phyloP scores from a whole-genome alignment of 2,888 invertebrate species.

The Oxytorus armatus region DNA sequence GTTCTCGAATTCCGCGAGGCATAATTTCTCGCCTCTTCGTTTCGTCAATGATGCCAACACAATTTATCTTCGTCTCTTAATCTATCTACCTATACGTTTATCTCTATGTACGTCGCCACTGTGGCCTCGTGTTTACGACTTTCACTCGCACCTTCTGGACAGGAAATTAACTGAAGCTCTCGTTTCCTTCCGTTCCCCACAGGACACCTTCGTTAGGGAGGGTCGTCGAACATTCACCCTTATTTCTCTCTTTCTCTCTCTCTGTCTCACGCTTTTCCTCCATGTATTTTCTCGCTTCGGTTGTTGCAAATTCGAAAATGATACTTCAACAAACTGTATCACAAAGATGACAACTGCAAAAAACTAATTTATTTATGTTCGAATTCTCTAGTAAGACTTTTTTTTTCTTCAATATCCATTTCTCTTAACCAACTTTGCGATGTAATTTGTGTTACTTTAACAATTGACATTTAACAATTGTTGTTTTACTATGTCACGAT shows the following conservation, averaged over 20 bases:
- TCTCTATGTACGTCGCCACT: background rate
- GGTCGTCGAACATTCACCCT: conserved; percentile 8
- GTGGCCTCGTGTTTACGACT: conserved; percentile 24
- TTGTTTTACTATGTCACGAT: no score
- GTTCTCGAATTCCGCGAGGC: conserved; percentile 13
- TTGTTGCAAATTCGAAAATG: conserved; percentile 3
- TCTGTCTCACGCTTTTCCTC: background rate
- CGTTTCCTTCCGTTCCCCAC: conserved; percentile 67
- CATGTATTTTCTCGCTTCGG: background rate
- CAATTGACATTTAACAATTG: no score
- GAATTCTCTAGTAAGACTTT: no score
- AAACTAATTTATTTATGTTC: background rate
- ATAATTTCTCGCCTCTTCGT: conserved; percentile 23
- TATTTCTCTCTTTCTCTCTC: background rate
- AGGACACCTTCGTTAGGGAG: conserved; percentile 29
- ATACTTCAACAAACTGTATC: background rate
- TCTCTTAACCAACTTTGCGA: no score
- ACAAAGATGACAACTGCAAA: no score
- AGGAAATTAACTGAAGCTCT: conserved; percentile 75
- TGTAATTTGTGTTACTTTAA: no score
- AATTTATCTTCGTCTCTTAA: conserved; percentile 38
- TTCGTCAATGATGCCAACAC: conserved; percentile 13
- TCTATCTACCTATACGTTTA: conserved; percentile 2
- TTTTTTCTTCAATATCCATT: no score
- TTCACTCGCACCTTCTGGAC: conserved; percentile 66